phyloP scores from a whole-genome alignment of 2,113 vertebrate species.

The Coptodon rendalli region DNA sequence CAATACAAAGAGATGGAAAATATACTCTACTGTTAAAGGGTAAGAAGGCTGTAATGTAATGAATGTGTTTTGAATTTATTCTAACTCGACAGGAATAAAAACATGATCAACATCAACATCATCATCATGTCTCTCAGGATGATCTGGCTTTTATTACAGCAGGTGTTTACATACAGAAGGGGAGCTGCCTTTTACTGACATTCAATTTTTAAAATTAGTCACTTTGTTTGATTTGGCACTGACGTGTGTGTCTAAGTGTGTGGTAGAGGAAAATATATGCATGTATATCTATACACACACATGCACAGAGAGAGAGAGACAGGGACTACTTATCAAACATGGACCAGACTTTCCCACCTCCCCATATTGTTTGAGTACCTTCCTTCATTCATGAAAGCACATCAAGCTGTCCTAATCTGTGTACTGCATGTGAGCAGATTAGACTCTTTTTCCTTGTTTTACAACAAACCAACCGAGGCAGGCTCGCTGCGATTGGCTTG shows the following conservation, averaged over 20 bases:
- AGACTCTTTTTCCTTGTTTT: background rate
- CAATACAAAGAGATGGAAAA: background rate
- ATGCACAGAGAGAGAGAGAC: background rate
- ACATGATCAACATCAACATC: background rate
- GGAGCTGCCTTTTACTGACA: background rate
- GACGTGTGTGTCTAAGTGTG: background rate
- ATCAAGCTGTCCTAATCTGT: background rate
- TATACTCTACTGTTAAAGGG: background rate
- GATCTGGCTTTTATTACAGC: background rate
- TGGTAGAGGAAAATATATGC: background rate
- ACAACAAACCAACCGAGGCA: background rate
- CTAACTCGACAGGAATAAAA: background rate
- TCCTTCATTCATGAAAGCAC: background rate
- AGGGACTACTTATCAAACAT: background rate
- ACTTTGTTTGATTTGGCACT: background rate
- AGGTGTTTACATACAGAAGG: background rate
- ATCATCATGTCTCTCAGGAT: background rate
- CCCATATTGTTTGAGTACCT: background rate
- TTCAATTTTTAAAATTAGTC: background rate
- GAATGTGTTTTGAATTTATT: background rate
- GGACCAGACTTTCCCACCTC: background rate
- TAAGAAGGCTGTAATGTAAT: background rate
- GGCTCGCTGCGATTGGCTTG: constrained; percentile 3
- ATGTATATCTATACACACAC: background rate
- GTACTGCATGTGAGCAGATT: background rate